Base-by-base conservation (phyloP, 2,888 invertebrate species). In the Rapana venosa region DNA sequence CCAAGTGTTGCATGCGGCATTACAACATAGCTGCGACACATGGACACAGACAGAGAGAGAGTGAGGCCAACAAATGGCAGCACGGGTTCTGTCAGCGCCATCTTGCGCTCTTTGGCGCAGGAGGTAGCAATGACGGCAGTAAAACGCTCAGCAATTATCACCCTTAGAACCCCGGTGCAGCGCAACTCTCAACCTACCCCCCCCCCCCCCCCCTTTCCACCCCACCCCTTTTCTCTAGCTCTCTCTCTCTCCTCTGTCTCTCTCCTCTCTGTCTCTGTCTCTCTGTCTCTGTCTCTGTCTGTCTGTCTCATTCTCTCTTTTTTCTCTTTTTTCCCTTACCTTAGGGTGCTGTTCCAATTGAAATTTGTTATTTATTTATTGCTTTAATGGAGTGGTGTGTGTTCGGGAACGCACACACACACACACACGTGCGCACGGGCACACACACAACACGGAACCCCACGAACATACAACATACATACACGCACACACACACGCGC, bases 71-170 rank as follows among this genome's bases (percentile, higher is more conserved):
- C 70, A 70, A 70, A 70, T 70, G 20, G 26, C 70, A 8, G 8
- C 26, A n/a, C 22, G 70, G 70, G n/a, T n/a, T n/a, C 70, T 70
- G 70, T n/a, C 70, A 70, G 70, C 70, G 70, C 70, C 70, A 70
- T 70, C 70, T 70, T 70, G 70, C 26, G 70, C 70, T 70, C 70
- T 70, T 70, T 70, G 70, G 70, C 70, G 70, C 70, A 26, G 70
- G 70, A 70, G 70, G 70, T 70, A n/a, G 70, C 70, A 26, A 70
- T 70, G 26, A n/a, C 26, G 70, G 70, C 26, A 20, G 26, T 70
- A 70, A 70, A 70, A 70, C 26, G 70, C 70, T 70, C 70, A n/a
- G 26, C 70, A 70, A 70, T 70, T 70, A 70, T 70, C 70, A 26
- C 70, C 70, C 70, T 15, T 22, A n/a, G 26, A 61, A n/a, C n/a